Evolutionary conservation across 2,888 invertebrate species (phyloP).

Genomic region (Leucozona laternaria): DNA sequence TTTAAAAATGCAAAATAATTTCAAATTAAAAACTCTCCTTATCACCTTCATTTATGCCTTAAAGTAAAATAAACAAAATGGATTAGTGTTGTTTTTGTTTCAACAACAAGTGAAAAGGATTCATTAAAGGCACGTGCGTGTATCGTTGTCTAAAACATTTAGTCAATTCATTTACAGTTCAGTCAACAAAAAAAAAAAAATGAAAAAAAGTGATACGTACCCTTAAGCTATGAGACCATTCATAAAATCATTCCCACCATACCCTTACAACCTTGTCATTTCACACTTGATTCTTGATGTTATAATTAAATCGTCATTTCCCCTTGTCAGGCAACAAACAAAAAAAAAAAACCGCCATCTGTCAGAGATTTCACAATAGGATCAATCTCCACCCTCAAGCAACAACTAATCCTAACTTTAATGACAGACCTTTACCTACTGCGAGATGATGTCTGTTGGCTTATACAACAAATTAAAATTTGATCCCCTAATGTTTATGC

Average conservation of each 20-base stretch:
- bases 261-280: constrained; percentile 26
- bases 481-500: constrained; percentile 44
- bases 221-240: constrained; percentile 23
- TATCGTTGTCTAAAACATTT: background rate
- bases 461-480: constrained; percentile 47
- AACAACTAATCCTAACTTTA: background rate
- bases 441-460: constrained; percentile 14
- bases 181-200: background rate
- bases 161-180: background rate
- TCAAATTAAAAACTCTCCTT: too few species aligned
- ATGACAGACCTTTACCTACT: background rate
- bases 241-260: constrained; percentile 32
- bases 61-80: too few species aligned
- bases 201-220: background rate
- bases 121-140: background rate
- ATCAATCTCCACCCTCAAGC: constrained; percentile 35
- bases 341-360: constrained; percentile 53
- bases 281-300: constrained; percentile 72
- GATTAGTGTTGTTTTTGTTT: too few species aligned
- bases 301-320: constrained; percentile 68
- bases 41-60: too few species aligned
- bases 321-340: constrained; percentile 35
- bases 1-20: too few species aligned
- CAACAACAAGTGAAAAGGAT: background rate
- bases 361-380: constrained; percentile 50